These are phyloP conservation scores for Meleagris gallopavo DNA, from an alignment of 2,113 vertebrate genomes.

Conservation along the genomic window DNA sequence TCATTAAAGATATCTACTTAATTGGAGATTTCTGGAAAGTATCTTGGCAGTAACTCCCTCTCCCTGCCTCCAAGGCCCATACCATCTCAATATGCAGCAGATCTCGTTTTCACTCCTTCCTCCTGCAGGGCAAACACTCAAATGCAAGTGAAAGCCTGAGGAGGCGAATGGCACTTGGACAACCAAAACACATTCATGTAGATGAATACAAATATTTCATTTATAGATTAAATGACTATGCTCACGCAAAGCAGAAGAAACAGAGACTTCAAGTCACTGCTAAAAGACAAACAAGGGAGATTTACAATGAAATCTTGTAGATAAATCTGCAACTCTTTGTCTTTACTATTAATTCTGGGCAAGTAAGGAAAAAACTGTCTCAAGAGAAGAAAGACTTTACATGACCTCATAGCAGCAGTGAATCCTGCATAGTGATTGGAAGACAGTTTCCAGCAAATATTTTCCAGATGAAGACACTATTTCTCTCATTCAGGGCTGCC, in stretches of 20 bases:
- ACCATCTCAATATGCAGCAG: background rate
- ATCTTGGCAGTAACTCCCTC: background rate
- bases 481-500: background rate
- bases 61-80: too few species aligned
- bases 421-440: rapidly evolving
- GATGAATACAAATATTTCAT: background rate
- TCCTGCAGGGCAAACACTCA: background rate
- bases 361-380: background rate
- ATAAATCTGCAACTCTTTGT: background rate
- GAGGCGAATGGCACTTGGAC: background rate
- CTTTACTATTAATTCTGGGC: background rate
- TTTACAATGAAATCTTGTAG: background rate
- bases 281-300: background rate
- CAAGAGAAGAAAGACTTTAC: background rate
- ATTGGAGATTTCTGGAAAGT: background rate
- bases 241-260: background rate
- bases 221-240: background rate
- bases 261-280: background rate
- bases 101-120: background rate
- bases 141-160: background rate
- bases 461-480: background rate
- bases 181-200: background rate
- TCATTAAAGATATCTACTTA: background rate
- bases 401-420: background rate
- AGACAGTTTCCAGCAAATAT: background rate